Evolutionary conservation across 2,113 vertebrate genomes (phyloP).

Genomic region (Coreoperca whiteheadi): DNA sequence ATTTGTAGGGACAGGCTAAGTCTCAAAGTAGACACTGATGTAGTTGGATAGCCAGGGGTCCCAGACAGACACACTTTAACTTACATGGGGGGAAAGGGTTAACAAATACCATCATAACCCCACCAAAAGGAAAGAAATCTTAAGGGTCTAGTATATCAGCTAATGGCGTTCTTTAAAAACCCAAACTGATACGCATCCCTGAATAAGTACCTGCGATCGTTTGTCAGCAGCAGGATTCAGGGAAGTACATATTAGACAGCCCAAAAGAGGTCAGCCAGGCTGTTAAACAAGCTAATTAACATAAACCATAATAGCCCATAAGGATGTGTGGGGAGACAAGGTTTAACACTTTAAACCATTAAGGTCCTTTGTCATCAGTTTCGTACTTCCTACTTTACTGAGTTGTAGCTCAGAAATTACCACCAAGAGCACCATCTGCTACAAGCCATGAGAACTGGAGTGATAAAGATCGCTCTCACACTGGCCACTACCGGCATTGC

Average conservation of each 20-base stretch:
- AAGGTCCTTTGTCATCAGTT: constrained; percentile 60
- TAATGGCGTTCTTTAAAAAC: constrained; percentile 59
- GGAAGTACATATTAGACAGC: constrained; percentile 52
- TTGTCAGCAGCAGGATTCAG: constrained; percentile 59
- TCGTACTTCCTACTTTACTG: constrained; percentile 29
- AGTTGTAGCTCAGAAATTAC: constrained; percentile 36
- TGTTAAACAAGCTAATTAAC: constrained; percentile 77
- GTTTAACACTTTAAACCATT: constrained; percentile 74
- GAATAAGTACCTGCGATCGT: constrained; percentile 67
- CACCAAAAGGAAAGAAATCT: constrained; percentile 32
- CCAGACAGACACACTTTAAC: constrained; percentile 48
- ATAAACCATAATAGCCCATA: constrained; percentile 70
- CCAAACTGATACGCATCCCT: constrained; percentile 49
- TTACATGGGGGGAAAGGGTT: constrained; percentile 37
- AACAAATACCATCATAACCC: constrained; percentile 34
- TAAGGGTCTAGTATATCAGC: constrained; percentile 14
- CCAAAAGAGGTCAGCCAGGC: constrained; percentile 67
- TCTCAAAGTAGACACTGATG: constrained; percentile 73
- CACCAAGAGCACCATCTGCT: constrained; percentile 65
- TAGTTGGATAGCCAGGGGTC: constrained; percentile 46
- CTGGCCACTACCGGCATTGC: constrained; percentile 56
- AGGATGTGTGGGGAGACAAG: constrained; percentile 57
- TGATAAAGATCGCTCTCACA: constrained; percentile 77
- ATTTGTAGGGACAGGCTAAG: constrained; percentile 74
- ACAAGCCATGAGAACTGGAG: constrained; percentile 61